Conservation (phyloP, 2,888 invertebrate genomes). For the Acleris laterana region DNA sequence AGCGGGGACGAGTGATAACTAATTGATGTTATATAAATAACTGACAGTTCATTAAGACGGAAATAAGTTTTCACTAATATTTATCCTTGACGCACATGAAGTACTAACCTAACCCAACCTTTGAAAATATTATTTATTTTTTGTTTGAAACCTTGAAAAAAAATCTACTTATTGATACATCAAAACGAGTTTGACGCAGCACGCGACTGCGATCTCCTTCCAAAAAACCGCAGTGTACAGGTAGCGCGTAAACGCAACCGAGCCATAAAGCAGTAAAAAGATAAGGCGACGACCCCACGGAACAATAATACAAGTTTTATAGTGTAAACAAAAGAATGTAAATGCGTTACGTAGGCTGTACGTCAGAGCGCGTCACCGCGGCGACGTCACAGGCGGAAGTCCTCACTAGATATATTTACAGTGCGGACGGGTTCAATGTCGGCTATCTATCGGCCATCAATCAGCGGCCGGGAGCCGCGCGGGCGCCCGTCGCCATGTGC, state of each 20-base stretch:
- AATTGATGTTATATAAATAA: conserved; percentile 17
- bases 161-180: no score
- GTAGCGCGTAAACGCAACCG: conserved; percentile 59
- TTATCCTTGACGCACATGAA: neutral
- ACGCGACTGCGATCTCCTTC: neutral
- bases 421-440: conserved; percentile 79
- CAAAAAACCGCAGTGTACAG: conserved; percentile 41
- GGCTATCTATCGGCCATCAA: conserved; percentile 82
- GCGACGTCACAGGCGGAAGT: conserved; percentile 80
- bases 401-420: conserved; percentile 76
- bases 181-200: neutral
- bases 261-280: conserved; percentile 73
- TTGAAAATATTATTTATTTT: no score
- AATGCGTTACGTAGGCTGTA: conserved; percentile 70
- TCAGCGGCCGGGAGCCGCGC: conserved; percentile 56
- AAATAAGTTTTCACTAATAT: neutral
- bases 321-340: conserved; percentile 80
- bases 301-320: conserved; percentile 79
- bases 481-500: conserved; percentile 35
- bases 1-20: conserved; percentile 4
- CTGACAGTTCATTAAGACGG: conserved; percentile 21
- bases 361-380: conserved; percentile 72
- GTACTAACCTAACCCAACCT: neutral
- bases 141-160: no score
- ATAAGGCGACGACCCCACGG: conserved; percentile 76